phyloP scores from a whole-genome alignment of 2,113 vertebrate genomes.

The Tenebrosternarchus preto region DNA sequence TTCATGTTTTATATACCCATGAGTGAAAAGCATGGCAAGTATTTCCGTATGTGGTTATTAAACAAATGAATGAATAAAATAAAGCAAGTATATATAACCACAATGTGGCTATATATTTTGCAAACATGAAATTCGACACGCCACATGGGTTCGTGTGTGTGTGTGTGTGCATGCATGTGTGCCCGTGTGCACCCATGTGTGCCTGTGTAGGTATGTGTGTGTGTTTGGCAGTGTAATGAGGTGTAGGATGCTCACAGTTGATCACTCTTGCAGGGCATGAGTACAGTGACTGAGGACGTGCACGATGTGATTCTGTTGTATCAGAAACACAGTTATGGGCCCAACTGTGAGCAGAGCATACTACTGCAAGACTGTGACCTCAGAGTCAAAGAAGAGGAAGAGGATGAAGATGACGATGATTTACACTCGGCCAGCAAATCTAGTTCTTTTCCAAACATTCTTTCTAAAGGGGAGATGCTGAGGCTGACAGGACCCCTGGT shows the following conservation, averaged over 20 bases:
- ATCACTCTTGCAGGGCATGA: conserved; percentile 30
- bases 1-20: neutral
- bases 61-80: no score
- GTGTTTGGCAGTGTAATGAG: neutral
- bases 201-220: neutral
- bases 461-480: conserved; percentile 50
- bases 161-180: neutral
- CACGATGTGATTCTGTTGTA: conserved; percentile 45
- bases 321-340: neutral
- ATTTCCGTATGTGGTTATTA: no score
- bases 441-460: conserved; percentile 42
- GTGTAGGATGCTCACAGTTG: neutral
- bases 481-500: conserved; percentile 8
- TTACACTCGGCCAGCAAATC: neutral
- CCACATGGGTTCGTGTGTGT: no score
- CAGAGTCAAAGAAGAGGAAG: conserved; percentile 26
- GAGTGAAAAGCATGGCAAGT: no score
- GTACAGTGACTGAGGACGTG: conserved; percentile 35
- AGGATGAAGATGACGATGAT: neutral
- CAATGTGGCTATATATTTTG: neutral
- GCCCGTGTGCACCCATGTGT: neutral
- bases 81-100: no score
- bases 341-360: conserved; percentile 13
- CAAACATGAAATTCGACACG: neutral
- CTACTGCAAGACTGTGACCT: conserved; percentile 30